Base-by-base conservation (phyloP, 1,140 invertebrate genomes). In the Pachypsylla venusta region DNA sequence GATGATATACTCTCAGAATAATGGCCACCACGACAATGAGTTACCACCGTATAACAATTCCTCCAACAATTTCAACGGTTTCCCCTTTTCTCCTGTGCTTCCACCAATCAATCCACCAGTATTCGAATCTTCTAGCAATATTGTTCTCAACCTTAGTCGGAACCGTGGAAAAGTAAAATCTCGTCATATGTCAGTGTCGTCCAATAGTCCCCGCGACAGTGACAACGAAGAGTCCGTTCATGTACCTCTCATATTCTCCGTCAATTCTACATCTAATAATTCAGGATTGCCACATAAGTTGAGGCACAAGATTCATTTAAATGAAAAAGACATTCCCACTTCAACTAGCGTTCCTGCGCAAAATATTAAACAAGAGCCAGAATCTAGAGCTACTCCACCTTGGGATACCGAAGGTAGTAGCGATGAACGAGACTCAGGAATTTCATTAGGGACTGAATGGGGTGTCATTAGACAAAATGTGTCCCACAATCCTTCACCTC, bases 231-330 rank as follows among this genome's bases (percentile, higher is more conserved):
- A 70, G 1, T 71, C 61, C 12, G 58, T 57, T 3, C 30, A 35
- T 35, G 30, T 35, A 35, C 30, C 30, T 35, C 30, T 35, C n/a
- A 35, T 35, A 35, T 35, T 35, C 30, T 66, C 61, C 67, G 68
- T 53, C 65, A 62, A 12, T 60, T 58, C 28, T 67, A 68, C 42
- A 58, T 35, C 30, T 10, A 35, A 35, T 35, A 79, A 82, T 67
- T 82, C 82, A 65, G 81, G 81, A 63, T 70, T 94, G 61, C 91
- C 91, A 0, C 81, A 91, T 64, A 94, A 94, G 70, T 75, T 94
- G 56, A 80, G 91, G 63, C 90, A 95, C 77, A 95, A 94, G 70
- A 85, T 84, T n/a, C 84, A 89, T 65, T 76, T 92, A 48, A 87
- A 87, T 0, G 87, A 92, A 69, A 89, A 89, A 66, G 88, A 90